Conservation (phyloP, 2,113 vertebrate species). For the Chaetura pelagica region DNA sequence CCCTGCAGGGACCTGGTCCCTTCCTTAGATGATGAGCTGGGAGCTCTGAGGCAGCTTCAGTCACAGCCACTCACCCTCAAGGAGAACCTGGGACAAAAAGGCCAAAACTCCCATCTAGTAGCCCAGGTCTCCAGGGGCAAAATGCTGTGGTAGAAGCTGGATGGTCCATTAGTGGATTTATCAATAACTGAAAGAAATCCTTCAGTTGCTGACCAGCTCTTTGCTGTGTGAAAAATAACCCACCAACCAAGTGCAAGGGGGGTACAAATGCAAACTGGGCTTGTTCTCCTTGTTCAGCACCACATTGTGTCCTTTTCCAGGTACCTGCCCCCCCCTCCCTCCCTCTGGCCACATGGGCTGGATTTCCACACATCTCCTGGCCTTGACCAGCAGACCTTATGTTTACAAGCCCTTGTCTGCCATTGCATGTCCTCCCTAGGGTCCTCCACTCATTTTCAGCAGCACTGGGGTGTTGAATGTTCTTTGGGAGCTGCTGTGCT, state of each 20-base stretch:
- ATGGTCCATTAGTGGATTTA: neutral
- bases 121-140: neutral
- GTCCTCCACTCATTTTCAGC: neutral
- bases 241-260: neutral
- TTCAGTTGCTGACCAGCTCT: conserved; percentile 38
- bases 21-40: rapidly evolving
- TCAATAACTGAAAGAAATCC: conserved; percentile 57
- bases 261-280: neutral
- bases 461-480: neutral
- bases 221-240: conserved; percentile 36
- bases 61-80: neutral
- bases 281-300: neutral
- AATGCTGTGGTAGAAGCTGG: conserved; percentile 4
- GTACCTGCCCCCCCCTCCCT: neutral
- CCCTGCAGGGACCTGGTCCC: neutral
- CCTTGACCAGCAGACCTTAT: neutral
- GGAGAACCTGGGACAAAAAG: neutral
- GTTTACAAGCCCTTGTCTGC: neutral
- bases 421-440: neutral
- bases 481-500: neutral
- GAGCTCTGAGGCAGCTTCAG: neutral
- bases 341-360: neutral
- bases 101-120: neutral
- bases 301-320: neutral
- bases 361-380: neutral